Evolutionary conservation across 2,113 vertebrate genomes (phyloP), one percentile per base, ranked within the genome.

Genomic region (Scolopax mira): DNA sequence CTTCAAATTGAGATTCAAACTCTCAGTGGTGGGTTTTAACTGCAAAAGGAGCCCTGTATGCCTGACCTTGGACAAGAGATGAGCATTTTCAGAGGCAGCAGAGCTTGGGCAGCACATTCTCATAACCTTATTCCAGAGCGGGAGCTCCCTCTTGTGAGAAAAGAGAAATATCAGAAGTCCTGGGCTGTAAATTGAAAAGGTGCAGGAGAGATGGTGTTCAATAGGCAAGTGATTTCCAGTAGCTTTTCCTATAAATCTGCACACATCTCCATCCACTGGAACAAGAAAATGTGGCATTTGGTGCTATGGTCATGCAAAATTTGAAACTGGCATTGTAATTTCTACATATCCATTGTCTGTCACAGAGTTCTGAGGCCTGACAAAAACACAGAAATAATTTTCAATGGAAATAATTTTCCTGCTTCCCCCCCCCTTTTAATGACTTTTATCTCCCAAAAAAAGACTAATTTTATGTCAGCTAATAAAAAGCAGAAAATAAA

Each of bases 141-240:
- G 2, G 96, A 96, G 97, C 96, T 97, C 97, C 96, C 96, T 95
- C 97, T 97, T 94, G 96, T 96, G 97, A 94, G 62, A 78, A 93
- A 88, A 96, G 39, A 60, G 28, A 82, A 90, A 62, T 62, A 85
- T 19, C 61, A 33, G 72, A n/a, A 23, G 18, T 58, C 27, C 33
- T 4, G 28, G 35, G 5, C 7, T 61, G 28, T 55, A 49, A 30
- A 0, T 19, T 60, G 27, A 39, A 49, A 82, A 51, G 1, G 11
- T 3, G 30, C 30, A 22, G 60, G 13, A 52, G 55, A 54, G 49
- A 37, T 39, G 14, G 7, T 75, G 39, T 21, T 57, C 60, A 55
- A 11, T 6, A 51, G 35, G 33, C 25, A 58, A 12, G 35, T 0
- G 3, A 13, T 72, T 77, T 73, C 42, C 18, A 5, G 18, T 22